These are phyloP conservation scores for Epinephelus coioides DNA, from an alignment of 2,797 vertebrate genomes.

Conservation along the genomic window DNA sequence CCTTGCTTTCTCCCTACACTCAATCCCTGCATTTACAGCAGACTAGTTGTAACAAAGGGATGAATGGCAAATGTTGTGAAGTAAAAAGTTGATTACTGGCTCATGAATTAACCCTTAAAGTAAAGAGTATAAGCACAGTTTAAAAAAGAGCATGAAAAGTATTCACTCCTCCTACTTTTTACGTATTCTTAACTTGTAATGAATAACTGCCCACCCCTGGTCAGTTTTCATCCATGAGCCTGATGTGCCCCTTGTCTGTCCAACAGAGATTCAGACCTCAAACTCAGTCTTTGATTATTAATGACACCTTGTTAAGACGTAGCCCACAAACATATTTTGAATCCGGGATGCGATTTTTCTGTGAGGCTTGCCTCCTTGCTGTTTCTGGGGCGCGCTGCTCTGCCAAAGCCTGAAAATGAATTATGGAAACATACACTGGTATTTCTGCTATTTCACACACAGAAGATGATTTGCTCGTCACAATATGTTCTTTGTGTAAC, in stretches of 20 bases:
- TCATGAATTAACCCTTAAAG: too few relatives aligned
- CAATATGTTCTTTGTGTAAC: not conserved
- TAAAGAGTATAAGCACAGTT: too few relatives aligned
- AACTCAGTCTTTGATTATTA: not conserved
- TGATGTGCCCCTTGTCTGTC: constrained; percentile 39
- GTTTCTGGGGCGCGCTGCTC: not conserved
- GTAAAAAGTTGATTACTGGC: too few relatives aligned
- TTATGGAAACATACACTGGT: not conserved
- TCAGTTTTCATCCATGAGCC: constrained; percentile 16
- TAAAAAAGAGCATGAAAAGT: too few relatives aligned
- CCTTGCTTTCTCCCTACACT: too few relatives aligned
- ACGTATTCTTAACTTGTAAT: too few relatives aligned
- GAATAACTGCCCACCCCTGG: too few relatives aligned
- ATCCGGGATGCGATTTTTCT: not conserved
- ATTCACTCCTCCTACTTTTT: too few relatives aligned
- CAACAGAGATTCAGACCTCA: not conserved
- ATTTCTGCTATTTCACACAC: not conserved
- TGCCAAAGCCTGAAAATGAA: not conserved
- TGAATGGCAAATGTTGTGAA: too few relatives aligned
- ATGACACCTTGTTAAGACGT: not conserved
- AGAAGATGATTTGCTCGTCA: too few relatives aligned
- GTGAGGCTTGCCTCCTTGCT: not conserved
- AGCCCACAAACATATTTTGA: not conserved
- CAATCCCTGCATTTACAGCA: too few relatives aligned
- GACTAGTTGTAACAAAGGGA: too few relatives aligned